Percentiles rank a stretch among this genome's conserved stretches.
phyloP scores from a whole-genome alignment of 2,888 invertebrate species.

The Xestobium rufovillosum region DNA sequence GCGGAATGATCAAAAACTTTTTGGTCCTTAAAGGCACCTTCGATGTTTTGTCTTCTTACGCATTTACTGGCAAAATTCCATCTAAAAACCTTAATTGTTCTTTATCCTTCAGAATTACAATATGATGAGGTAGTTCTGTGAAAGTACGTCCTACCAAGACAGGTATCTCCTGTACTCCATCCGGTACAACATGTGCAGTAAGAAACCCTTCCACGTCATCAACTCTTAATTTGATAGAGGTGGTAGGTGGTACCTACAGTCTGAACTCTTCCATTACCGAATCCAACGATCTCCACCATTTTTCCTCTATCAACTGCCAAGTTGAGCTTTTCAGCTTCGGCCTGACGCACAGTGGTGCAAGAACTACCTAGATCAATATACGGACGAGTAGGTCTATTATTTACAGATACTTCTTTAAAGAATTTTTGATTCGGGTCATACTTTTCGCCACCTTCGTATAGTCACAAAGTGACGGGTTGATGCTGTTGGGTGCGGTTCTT shows the following conservation, averaged over 20 bases:
- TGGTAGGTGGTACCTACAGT: constrained; percentile 10
- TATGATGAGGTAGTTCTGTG: too few species aligned
- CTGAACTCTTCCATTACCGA: constrained; percentile 4
- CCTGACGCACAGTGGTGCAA: not conserved
- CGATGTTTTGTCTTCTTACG: too few species aligned
- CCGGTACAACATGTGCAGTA: constrained; percentile 12
- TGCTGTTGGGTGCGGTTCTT: too few species aligned
- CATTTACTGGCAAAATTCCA: too few species aligned
- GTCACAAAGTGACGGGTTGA: too few species aligned
- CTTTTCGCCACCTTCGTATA: too few species aligned
- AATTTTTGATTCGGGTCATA: constrained; percentile 7
- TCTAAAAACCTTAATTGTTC: too few species aligned
- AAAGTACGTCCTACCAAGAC: too few species aligned
- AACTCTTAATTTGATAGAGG: constrained; percentile 8
- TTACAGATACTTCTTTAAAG: constrained; percentile 7
- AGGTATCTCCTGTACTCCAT: too few species aligned
- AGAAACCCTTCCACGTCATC: constrained; percentile 12
- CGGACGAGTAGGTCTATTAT: not conserved
- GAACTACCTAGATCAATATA: constrained; percentile 9
- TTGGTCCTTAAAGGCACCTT: too few species aligned
- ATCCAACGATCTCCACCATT: constrained; percentile 4
- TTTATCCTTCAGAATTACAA: too few species aligned
- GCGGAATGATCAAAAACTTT: too few species aligned
- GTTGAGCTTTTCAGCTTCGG: not conserved
- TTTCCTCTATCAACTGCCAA: not conserved